Evolutionary conservation across 64 coral and sea anemone species (phyloP).

Genomic region (Actinia tenebrosa): DNA sequence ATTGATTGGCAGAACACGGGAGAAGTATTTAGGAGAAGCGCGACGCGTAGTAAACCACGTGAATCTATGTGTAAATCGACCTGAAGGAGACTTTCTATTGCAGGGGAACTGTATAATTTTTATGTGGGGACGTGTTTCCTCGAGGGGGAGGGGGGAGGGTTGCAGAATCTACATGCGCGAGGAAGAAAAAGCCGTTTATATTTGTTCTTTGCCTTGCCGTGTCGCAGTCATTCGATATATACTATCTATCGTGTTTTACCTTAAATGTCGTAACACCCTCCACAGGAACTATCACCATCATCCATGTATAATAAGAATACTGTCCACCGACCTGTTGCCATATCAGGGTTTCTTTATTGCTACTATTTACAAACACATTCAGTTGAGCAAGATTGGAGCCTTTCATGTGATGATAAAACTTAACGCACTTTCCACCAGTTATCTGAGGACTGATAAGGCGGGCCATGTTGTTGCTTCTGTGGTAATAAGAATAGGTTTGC

Average conservation of each 20-base stretch:
- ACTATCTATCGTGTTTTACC: background rate
- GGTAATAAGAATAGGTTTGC: background rate
- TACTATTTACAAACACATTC: constrained; percentile 55
- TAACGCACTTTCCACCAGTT: constrained; percentile 50
- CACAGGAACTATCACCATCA: background rate
- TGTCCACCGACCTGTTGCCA: constrained; percentile 36
- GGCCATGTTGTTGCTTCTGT: background rate
- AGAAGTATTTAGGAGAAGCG: no score
- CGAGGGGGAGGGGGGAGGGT: no score
- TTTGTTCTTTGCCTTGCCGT: no score
- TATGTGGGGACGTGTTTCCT: no score
- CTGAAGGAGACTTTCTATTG: no score
- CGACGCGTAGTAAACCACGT: no score
- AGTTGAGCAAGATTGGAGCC: constrained; percentile 48
- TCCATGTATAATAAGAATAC: background rate
- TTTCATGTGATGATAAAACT: constrained; percentile 86
- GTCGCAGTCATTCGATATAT: no score
- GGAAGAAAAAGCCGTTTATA: no score
- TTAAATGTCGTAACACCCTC: background rate
- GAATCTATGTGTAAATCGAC: no score
- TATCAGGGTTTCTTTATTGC: background rate
- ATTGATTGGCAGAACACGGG: no score
- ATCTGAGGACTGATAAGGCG: background rate
- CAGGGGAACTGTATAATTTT: no score
- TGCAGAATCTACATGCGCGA: no score